phyloP scores from a whole-genome alignment of 2,888 invertebrate species.

The Furcula furcula region DNA sequence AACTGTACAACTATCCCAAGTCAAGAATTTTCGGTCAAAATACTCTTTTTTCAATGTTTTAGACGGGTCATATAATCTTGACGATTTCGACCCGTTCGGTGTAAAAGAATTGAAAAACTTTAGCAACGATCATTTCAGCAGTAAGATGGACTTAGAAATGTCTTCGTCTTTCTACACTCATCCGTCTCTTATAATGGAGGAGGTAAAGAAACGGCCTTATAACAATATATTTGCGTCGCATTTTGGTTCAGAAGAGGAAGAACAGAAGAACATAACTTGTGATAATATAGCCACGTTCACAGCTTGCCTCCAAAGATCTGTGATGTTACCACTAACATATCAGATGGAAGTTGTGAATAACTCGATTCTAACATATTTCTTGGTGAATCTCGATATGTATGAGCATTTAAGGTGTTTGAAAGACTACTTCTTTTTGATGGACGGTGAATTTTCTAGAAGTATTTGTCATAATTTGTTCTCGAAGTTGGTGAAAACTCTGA shows the following conservation, averaged over 20 bases:
- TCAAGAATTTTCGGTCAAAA: conserved; percentile 27
- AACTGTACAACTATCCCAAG: conserved; percentile 24
- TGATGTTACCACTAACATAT: conserved; percentile 85
- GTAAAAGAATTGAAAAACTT: conserved; percentile 51
- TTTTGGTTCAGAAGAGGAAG: conserved; percentile 43
- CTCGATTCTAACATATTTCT: conserved; percentile 86
- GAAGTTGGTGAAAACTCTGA: conserved; percentile 83
- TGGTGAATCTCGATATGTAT: conserved; percentile 85
- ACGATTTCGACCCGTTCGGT: conserved; percentile 71
- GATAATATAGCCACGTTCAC: conserved; percentile 76
- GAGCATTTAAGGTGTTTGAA: conserved; percentile 88
- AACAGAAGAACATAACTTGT: conserved; percentile 47
- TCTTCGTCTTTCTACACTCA: conserved; percentile 58
- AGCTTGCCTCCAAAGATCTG: conserved; percentile 84
- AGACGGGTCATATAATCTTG: conserved; percentile 72
- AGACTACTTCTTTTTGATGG: conserved; percentile 89
- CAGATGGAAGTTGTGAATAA: conserved; percentile 87
- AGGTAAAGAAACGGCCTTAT: conserved; percentile 67
- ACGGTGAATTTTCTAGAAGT: conserved; percentile 89
- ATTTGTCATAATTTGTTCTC: conserved; percentile 87
- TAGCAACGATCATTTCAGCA: conserved; percentile 49
- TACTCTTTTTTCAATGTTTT: conserved; percentile 68
- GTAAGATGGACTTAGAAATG: conserved; percentile 51
- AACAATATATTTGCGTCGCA: conserved; percentile 61
- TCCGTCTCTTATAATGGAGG: conserved; percentile 63